Conservation (phyloP, 2,113 vertebrate species). For the Galemys pyrenaicus region DNA sequence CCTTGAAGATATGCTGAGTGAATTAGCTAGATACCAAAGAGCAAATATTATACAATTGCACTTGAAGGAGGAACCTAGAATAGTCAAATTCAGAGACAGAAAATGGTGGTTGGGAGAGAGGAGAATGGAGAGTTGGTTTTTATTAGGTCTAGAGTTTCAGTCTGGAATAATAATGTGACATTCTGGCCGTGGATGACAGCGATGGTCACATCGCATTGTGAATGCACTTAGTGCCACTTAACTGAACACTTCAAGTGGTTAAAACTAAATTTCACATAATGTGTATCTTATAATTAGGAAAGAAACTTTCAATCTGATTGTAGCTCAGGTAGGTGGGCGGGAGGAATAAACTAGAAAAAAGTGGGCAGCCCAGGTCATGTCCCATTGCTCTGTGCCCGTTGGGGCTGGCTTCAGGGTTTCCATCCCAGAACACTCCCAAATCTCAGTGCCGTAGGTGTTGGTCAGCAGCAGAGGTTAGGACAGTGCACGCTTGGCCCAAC, state of each 20-base stretch:
- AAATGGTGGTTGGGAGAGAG: no score
- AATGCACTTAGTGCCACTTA: background rate
- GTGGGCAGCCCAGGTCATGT: background rate
- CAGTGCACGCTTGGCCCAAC: rapidly evolving
- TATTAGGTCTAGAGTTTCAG: background rate
- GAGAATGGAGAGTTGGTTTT: background rate
- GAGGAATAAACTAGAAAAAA: rapidly evolving
- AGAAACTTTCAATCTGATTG: background rate
- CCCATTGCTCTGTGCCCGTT: background rate
- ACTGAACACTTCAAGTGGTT: background rate
- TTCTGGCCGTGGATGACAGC: background rate
- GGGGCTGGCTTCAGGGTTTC: background rate
- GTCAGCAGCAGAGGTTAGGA: background rate
- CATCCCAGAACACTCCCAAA: background rate
- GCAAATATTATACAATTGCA: background rate
- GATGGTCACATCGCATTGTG: rapidly evolving
- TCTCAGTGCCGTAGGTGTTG: rapidly evolving
- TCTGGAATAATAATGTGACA: background rate
- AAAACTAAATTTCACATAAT: background rate
- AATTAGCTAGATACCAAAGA: background rate
- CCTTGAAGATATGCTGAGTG: background rate
- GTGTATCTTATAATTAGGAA: background rate
- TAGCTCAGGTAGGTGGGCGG: background rate
- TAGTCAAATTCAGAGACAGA: background rate
- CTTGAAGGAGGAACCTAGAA: background rate